Evolutionary conservation across 1,140 invertebrate species (phyloP).

Genomic region (Vollenhovia emeryi): DNA sequence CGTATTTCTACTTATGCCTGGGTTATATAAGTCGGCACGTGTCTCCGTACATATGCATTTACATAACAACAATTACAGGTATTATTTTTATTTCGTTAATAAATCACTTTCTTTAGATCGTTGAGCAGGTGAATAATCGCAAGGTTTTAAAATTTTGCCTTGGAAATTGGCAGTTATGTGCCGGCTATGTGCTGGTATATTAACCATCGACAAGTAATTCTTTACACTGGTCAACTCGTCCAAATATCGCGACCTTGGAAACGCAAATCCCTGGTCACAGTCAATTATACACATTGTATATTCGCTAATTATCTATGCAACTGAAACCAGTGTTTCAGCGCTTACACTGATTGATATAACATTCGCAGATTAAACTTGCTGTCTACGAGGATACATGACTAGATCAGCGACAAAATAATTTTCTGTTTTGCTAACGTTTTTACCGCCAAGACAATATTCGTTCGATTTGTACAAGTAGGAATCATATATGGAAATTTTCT

Average conservation of each 20-base stretch:
- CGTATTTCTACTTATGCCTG: background rate
- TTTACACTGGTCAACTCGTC: slow-evolving; percentile 67
- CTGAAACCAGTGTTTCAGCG: background rate
- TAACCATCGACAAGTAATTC: slow-evolving; percentile 6
- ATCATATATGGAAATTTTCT: slow-evolving; percentile 5
- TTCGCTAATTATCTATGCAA: slow-evolving; percentile 1
- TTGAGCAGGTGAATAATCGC: background rate
- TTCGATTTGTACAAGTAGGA: background rate
- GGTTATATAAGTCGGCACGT: background rate
- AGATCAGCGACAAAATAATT: slow-evolving; percentile 46
- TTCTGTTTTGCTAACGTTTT: too few relatives aligned
- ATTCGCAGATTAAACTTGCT: slow-evolving; percentile 2
- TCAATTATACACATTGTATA: background rate
- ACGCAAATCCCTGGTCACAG: background rate
- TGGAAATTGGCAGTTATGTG: background rate
- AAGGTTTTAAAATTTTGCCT: background rate
- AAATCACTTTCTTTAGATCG: background rate
- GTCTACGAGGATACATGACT: slow-evolving; percentile 33
- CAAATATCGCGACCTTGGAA: background rate
- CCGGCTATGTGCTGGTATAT: background rate
- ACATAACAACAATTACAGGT: slow-evolving; percentile 26
- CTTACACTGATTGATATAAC: background rate
- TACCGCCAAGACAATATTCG: background rate
- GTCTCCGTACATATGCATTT: too few relatives aligned
- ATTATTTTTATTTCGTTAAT: background rate